Percentiles rank a stretch among this genome's conserved stretches.
Evolutionary conservation across 2,113 vertebrate genomes (phyloP).

Genomic region (Thermophis baileyi): DNA sequence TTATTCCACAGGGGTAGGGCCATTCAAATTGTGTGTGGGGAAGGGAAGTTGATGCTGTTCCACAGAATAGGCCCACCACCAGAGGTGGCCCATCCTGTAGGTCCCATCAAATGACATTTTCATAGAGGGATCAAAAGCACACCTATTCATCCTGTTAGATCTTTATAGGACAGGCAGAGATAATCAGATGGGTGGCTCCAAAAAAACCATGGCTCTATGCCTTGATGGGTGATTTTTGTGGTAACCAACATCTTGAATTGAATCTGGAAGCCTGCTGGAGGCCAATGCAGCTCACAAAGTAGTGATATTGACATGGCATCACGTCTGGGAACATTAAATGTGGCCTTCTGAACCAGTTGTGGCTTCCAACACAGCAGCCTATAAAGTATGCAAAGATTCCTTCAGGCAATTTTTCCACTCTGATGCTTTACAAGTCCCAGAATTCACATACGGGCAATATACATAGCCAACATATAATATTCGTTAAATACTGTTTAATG

Average conservation of each 20-base stretch:
- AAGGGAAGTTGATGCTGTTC: background rate
- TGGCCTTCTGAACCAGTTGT: background rate
- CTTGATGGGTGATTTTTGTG: background rate
- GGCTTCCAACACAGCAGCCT: background rate
- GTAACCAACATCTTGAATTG: background rate
- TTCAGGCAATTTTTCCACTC: background rate
- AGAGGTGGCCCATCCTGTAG: background rate
- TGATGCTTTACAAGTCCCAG: background rate
- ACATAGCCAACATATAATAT: background rate
- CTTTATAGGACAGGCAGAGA: background rate
- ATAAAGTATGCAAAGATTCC: background rate
- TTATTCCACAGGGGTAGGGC: background rate
- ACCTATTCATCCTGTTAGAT: background rate
- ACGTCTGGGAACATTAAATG: background rate
- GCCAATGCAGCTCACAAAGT: background rate
- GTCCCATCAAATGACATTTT: background rate
- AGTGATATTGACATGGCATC: background rate
- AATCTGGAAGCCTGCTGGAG: background rate
- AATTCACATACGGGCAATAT: background rate
- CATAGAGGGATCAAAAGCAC: background rate
- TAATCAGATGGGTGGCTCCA: background rate
- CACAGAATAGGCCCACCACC: background rate
- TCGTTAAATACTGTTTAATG: rapidly evolving
- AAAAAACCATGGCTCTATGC: background rate
- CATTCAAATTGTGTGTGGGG: background rate